Base-by-base conservation (phyloP, 2,113 vertebrate genomes). In the Anser brachyrhynchus region DNA sequence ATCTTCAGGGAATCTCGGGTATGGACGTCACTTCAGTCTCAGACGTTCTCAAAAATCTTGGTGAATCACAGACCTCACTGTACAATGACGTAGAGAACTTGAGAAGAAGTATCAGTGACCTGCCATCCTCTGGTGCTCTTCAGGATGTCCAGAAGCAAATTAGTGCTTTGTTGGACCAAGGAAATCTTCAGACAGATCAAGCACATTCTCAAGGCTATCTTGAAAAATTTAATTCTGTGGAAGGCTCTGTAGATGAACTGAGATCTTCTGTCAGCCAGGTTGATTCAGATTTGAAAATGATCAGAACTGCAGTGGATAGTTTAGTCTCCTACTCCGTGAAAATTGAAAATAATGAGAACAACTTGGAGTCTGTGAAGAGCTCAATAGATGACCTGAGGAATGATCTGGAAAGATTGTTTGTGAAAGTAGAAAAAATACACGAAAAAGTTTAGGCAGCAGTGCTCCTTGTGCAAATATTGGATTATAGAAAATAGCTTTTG, bases 301-400 rank as follows among this genome's bases (percentile, higher is more conserved):
- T 99, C 72, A 98, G 97, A 88, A 98, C 96, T 91, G 96, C 98
- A 6, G 98, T 99, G 66, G 98, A 98, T 78, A 98, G 97, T 71
- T 90, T 99, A 95, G 98, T 98, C 0, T 92, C 96, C 4, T 98
- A 99, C 96, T 98, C 98, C 0, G 98, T 98, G 77, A 99, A 98
- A 97, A 98, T 99, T 11, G 99, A 99, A 89, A 98, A 96, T 52
- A 99, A 99, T 6, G 98, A 99, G 84, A 95, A 98, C 81, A 98
- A 97, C 26, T 93, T 99, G 44, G 92, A 98, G 28, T 97, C 98
- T 6, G 95, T 99, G 19, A 98, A 98, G 95, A 97, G 96, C 35
- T 95, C 98, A 12, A 91, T 99, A 77, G 97, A 98, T 76, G 97
- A 98, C 70, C 96, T 99, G 87, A 98, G 97, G 52, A 96, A 88